phyloP scores from a whole-genome alignment of 2,113 vertebrate species.

The Odontesthes bonariensis region DNA sequence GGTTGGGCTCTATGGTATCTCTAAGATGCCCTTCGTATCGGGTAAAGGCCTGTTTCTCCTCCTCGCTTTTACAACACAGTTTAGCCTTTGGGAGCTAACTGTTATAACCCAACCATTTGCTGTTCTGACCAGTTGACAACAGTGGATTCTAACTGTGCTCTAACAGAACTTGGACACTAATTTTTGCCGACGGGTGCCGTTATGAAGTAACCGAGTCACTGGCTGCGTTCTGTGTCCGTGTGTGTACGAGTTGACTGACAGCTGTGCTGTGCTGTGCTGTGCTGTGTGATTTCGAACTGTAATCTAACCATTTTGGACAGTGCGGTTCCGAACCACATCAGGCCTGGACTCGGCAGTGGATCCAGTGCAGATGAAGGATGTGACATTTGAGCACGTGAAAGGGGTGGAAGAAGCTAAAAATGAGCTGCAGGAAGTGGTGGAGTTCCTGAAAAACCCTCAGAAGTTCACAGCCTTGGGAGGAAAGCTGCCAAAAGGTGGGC shows the following conservation, averaged over 20 bases:
- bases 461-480: slow-evolving; percentile 96
- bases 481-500: slow-evolving; percentile 96
- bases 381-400: slow-evolving; percentile 99
- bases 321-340: slow-evolving; percentile 95
- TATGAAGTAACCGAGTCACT: slow-evolving; percentile 1
- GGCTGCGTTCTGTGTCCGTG: neutral
- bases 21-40: slow-evolving; percentile 95
- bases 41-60: slow-evolving; percentile 83
- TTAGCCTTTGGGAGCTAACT: too few relatives aligned
- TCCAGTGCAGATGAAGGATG: slow-evolving; percentile 96
- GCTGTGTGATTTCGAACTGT: slow-evolving; percentile 80
- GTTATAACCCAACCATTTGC: neutral
- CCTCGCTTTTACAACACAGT: too few relatives aligned
- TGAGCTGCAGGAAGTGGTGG: slow-evolving; percentile 97
- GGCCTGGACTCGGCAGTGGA: slow-evolving; percentile 96
- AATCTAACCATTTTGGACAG: slow-evolving; percentile 85
- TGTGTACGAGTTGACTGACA: slow-evolving; percentile 27
- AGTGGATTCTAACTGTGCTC: too few relatives aligned
- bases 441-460: slow-evolving; percentile 96
- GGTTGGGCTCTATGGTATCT: slow-evolving; percentile 90
- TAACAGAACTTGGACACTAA: neutral
- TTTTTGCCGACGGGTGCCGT: neutral
- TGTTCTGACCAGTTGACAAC: neutral
- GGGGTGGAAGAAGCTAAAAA: slow-evolving; percentile 98
- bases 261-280: slow-evolving; percentile 13